Percentiles rank a stretch among this genome's conserved stretches.
These are phyloP conservation scores for Megaustenia siamemsis DNA, from an alignment of 2,888 invertebrate genomes.

Conservation along the genomic window DNA sequence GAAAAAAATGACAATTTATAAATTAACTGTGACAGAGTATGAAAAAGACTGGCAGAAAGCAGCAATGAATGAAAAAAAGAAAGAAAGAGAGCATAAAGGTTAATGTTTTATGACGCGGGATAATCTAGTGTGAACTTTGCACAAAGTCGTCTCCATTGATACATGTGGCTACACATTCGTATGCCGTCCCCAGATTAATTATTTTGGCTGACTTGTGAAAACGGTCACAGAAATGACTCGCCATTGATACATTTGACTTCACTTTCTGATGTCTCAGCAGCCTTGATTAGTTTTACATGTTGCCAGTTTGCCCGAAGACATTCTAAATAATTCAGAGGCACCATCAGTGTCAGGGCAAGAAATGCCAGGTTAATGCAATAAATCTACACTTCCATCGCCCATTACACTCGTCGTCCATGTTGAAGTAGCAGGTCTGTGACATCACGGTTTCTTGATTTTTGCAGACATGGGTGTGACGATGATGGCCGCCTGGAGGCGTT, in stretches of 20 bases:
- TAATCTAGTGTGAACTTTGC: neutral
- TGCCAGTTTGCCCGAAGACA: conserved; percentile 6
- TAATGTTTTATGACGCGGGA: neutral
- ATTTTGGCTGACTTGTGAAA: neutral
- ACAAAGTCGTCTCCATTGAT: neutral
- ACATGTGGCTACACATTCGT: neutral
- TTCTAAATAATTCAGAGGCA: conserved; percentile 19
- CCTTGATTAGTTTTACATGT: conserved; percentile 7
- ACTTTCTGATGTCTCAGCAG: neutral
- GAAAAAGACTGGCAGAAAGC: no score
- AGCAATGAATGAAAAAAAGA: neutral
- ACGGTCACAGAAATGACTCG: neutral
- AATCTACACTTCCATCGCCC: conserved; percentile 11
- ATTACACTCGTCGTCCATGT: neutral
- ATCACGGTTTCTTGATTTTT: conserved; percentile 3
- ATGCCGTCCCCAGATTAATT: neutral
- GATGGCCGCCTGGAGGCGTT: neutral
- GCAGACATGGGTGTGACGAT: neutral
- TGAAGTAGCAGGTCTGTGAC: neutral
- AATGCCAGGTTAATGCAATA: conserved; percentile 30
- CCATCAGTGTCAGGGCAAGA: neutral
- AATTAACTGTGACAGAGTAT: no score
- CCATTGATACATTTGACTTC: conserved; percentile 18
- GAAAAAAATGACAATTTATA: no score
- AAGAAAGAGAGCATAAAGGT: neutral